These are phyloP conservation scores for Trematocara marginatum DNA, from an alignment of 2,113 vertebrate species.

Conservation along the genomic window DNA sequence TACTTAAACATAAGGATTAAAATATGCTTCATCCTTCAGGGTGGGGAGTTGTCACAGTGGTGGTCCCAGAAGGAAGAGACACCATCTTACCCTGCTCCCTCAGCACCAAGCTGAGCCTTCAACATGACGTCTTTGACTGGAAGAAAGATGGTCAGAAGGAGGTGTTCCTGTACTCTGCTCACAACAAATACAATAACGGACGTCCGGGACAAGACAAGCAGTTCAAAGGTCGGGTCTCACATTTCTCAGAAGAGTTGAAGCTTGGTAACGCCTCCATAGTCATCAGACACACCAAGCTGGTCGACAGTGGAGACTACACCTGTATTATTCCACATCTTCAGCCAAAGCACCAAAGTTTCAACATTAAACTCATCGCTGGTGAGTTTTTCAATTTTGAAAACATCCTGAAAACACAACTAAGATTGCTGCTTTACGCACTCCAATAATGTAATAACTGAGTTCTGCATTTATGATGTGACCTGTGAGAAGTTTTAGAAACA, in stretches of 20 bases:
- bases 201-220: too few species aligned
- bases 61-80: neutral
- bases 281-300: neutral
- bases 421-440: accelerated
- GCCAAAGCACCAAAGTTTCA: too few species aligned
- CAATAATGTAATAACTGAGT: neutral
- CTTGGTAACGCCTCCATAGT: neutral
- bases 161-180: too few species aligned
- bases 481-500: too few species aligned
- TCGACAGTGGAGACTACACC: neutral
- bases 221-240: neutral
- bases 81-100: neutral
- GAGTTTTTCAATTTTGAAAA: neutral
- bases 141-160: too few species aligned
- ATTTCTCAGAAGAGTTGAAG: neutral
- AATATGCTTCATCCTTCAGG: neutral
- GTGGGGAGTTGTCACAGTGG: neutral
- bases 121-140: too few species aligned
- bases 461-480: neutral
- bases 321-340: neutral
- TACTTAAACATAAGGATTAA: neutral
- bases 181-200: neutral
- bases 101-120: neutral
- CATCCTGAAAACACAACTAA: neutral
- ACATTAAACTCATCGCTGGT: neutral